These are phyloP conservation scores for Silurus aristotelis DNA, from an alignment of 2,797 vertebrate genomes.

Conservation along the genomic window DNA sequence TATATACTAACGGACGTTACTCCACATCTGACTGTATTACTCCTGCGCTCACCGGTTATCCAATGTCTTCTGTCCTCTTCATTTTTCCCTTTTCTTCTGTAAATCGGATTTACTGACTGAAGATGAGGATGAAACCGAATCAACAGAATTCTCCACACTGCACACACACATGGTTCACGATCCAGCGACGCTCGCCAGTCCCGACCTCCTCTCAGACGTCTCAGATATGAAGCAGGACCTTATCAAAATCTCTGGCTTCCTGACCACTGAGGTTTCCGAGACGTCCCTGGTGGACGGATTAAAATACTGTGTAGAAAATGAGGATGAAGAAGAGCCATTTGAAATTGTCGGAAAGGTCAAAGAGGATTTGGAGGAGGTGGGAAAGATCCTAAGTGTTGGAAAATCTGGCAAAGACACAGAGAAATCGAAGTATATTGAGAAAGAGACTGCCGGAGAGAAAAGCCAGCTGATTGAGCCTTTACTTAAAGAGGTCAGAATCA, in stretches of 20 bases:
- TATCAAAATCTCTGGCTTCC: slow-evolving; percentile 85
- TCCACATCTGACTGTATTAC: slow-evolving; percentile 73
- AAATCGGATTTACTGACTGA: slow-evolving; percentile 74
- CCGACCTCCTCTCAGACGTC: slow-evolving; percentile 95
- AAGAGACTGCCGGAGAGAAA: slow-evolving; percentile 71
- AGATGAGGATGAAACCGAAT: slow-evolving; percentile 96
- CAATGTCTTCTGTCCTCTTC: slow-evolving; percentile 86
- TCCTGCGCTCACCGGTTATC: slow-evolving; percentile 91
- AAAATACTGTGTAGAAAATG: slow-evolving; percentile 55
- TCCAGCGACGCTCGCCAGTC: slow-evolving; percentile 91
- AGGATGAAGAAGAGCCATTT: slow-evolving; percentile 73
- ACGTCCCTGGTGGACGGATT: slow-evolving; percentile 57
- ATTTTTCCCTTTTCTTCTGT: slow-evolving; percentile 79
- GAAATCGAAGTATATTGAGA: slow-evolving; percentile 51
- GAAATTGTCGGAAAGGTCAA: slow-evolving; percentile 83
- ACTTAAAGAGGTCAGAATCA: slow-evolving; percentile 69
- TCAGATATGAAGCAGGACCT: slow-evolving; percentile 92
- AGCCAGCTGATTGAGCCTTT: slow-evolving; percentile 67
- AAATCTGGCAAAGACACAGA: slow-evolving; percentile 56
- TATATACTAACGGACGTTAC: slow-evolving; percentile 57
- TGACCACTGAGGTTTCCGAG: slow-evolving; percentile 77
- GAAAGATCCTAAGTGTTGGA: slow-evolving; percentile 78
- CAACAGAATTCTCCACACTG: slow-evolving; percentile 92
- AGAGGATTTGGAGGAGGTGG: slow-evolving; percentile 83
- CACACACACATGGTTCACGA: slow-evolving; percentile 92